Conservation (phyloP, 1,140 invertebrate genomes). For the Bathynomus jamesi region DNA sequence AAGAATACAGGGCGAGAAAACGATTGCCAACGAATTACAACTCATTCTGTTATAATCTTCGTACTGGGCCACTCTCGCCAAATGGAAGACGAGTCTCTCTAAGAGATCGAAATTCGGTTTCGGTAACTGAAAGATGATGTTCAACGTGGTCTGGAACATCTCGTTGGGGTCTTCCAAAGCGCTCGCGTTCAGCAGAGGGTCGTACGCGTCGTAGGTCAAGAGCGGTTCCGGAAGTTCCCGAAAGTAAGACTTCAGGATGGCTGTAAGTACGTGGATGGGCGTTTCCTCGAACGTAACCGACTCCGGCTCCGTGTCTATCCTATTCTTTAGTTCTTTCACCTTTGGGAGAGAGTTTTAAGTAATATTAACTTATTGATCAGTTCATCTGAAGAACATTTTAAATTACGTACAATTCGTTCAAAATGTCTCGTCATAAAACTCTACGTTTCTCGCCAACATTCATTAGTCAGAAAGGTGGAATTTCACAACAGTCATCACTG, state of each 20-base stretch:
- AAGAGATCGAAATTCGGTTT: constrained; percentile 82
- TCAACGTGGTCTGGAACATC: constrained; percentile 70
- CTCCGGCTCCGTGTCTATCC: constrained; percentile 63
- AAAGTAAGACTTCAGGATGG: constrained; percentile 85
- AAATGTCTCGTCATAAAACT: too few relatives aligned
- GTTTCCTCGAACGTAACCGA: constrained; percentile 50
- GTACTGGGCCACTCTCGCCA: constrained; percentile 74
- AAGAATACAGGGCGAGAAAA: constrained; percentile 89
- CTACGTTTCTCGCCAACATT: too few relatives aligned
- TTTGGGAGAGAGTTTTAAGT: constrained; percentile 50
- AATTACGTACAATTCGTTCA: too few relatives aligned
- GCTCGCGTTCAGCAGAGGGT: constrained; percentile 81
- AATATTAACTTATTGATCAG: constrained; percentile 4
- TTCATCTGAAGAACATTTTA: neutral
- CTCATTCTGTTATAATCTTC: constrained; percentile 89
- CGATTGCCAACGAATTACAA: constrained; percentile 79
- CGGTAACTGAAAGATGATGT: constrained; percentile 80
- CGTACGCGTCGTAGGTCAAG: constrained; percentile 86
- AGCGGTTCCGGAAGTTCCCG: constrained; percentile 88
- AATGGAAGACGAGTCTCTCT: constrained; percentile 85
- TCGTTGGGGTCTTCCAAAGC: constrained; percentile 73
- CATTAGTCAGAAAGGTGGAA: too few relatives aligned
- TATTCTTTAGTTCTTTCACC: constrained; percentile 61
- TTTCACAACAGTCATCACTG: too few relatives aligned
- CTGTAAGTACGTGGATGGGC: constrained; percentile 79